phyloP scores from a whole-genome alignment of 2,888 invertebrate genomes.

The Aethes cnicana region DNA sequence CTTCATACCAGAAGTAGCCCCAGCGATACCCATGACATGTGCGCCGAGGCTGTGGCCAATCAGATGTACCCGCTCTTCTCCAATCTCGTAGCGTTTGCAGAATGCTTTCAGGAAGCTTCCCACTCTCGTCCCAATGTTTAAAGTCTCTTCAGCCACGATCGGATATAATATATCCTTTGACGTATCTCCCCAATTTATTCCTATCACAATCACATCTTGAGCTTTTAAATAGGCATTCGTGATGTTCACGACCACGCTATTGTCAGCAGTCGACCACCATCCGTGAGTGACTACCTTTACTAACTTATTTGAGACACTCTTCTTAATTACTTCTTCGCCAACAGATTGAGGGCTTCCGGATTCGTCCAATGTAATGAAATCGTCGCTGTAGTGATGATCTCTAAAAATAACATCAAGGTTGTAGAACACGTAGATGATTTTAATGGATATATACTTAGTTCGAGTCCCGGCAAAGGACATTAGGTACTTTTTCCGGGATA shows the following conservation, averaged over 20 bases:
- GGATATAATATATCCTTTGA: slow-evolving; percentile 53
- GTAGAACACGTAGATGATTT: too few relatives aligned
- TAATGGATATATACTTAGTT: too few relatives aligned
- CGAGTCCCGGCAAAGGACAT: too few relatives aligned
- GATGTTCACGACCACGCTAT: slow-evolving; percentile 53
- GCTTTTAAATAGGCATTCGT: slow-evolving; percentile 65
- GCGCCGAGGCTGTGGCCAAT: slow-evolving; percentile 64
- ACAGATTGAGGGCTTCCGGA: slow-evolving; percentile 38
- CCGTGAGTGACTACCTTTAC: slow-evolving; percentile 78
- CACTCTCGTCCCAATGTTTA: slow-evolving; percentile 44
- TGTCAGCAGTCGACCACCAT: slow-evolving; percentile 69
- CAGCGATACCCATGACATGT: slow-evolving; percentile 62
- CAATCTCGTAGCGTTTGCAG: slow-evolving; percentile 41
- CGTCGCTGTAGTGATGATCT: slow-evolving; percentile 40
- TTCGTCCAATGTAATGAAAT: slow-evolving; percentile 45
- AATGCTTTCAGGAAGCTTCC: slow-evolving; percentile 48
- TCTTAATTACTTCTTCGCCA: slow-evolving; percentile 20
- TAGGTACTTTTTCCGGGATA: too few relatives aligned
- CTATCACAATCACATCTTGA: slow-evolving; percentile 65
- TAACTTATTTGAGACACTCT: slow-evolving; percentile 40
- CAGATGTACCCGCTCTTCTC: slow-evolving; percentile 50
- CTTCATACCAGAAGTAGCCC: slow-evolving; percentile 38
- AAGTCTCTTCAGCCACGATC: slow-evolving; percentile 52
- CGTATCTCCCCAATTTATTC: slow-evolving; percentile 62
- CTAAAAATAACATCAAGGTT: too few relatives aligned